Percentiles rank a stretch among this genome's conserved stretches.
phyloP scores from a whole-genome alignment of 92 coral and sea anemone genomes.

The Palythoa grandiflora region DNA sequence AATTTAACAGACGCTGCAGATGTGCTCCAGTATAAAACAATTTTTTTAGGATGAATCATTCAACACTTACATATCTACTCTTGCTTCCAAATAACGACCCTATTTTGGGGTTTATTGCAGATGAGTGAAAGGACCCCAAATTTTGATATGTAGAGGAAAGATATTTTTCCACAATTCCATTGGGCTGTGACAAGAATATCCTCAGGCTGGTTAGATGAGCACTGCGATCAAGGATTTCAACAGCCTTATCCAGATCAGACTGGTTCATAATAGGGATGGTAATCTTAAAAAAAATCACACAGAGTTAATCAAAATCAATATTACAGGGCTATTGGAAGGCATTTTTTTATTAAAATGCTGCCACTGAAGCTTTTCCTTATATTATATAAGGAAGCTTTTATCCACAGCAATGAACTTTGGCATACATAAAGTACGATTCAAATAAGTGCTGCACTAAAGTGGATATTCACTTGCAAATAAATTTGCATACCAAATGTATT shows the following conservation, averaged over 20 bases:
- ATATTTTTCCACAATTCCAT: constrained; percentile 73
- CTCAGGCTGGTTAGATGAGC: constrained; percentile 93
- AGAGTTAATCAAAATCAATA: neutral
- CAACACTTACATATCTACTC: constrained; percentile 44
- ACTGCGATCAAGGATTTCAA: constrained; percentile 94
- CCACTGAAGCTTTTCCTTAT: too few relatives aligned
- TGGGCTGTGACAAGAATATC: constrained; percentile 86
- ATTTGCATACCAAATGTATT: too few relatives aligned
- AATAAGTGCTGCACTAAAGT: too few relatives aligned
- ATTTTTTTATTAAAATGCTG: too few relatives aligned
- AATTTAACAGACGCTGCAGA: too few relatives aligned
- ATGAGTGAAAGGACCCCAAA: constrained; percentile 56
- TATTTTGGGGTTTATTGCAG: constrained; percentile 82
- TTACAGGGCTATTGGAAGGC: neutral
- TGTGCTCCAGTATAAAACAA: neutral
- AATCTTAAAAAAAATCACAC: constrained; percentile 6
- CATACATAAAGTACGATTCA: too few relatives aligned
- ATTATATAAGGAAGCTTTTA: too few relatives aligned
- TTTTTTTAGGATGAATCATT: neutral
- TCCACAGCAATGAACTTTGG: too few relatives aligned
- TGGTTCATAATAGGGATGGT: constrained; percentile 90
- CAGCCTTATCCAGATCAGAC: constrained; percentile 96
- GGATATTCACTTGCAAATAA: too few relatives aligned
- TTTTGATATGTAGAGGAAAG: constrained; percentile 45
- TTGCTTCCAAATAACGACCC: constrained; percentile 89